These are phyloP conservation scores for Phoxinus phoxinus DNA, from an alignment of 2,113 vertebrate species.

Conservation along the genomic window DNA sequence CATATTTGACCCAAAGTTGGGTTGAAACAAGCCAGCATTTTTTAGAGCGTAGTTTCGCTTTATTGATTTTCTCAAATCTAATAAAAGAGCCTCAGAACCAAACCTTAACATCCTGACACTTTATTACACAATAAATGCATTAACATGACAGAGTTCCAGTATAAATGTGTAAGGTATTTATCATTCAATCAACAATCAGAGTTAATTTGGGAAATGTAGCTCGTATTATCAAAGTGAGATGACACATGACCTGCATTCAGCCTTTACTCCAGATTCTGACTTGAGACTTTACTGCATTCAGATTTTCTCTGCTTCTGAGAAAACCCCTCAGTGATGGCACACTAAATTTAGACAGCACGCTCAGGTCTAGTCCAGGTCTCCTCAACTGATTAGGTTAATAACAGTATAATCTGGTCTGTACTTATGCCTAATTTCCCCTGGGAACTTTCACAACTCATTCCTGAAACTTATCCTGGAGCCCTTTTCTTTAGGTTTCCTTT, in stretches of 20 bases:
- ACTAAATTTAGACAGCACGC: conserved; percentile 38
- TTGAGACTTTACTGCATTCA: no score
- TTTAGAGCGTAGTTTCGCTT: neutral
- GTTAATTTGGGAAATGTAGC: neutral
- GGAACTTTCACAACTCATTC: conserved; percentile 65
- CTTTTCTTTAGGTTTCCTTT: conserved; percentile 1
- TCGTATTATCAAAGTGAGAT: neutral
- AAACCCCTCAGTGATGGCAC: conserved; percentile 16
- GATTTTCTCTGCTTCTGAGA: neutral
- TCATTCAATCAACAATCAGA: neutral
- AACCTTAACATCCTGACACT: neutral
- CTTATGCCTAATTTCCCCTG: conserved; percentile 74
- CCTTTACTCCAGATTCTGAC: conserved; percentile 34
- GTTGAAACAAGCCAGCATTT: no score
- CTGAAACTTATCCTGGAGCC: conserved; percentile 21
- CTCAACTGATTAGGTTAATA: conserved; percentile 77
- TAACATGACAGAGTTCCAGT: neutral
- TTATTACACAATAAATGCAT: neutral
- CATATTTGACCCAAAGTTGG: no score
- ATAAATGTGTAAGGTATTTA: neutral
- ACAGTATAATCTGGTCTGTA: conserved; percentile 74
- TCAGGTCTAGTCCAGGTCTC: conserved; percentile 59
- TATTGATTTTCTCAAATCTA: neutral
- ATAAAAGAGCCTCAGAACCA: neutral
- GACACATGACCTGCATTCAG: conserved; percentile 26